A percentile compares a stretch with the other conserved stretches of the same genome.
Conservation (phyloP, 2,797 vertebrate genomes). For the Periophthalmus magnuspinnatus region DNA sequence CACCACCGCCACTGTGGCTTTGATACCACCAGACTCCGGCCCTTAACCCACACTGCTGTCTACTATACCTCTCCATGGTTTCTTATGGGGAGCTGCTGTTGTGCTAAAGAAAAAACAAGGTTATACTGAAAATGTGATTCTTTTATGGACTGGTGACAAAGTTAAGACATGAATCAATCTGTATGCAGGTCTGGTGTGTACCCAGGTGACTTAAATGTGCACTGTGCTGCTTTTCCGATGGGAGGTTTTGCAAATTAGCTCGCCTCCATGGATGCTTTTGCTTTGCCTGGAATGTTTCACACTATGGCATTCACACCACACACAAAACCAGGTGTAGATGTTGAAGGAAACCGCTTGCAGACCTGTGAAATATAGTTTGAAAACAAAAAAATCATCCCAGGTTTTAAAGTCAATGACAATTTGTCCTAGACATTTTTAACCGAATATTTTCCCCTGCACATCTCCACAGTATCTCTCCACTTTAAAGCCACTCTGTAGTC, state of each 20-base stretch:
- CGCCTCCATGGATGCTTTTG: not conserved
- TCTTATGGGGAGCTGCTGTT: not conserved
- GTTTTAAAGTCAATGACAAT: not conserved
- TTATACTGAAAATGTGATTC: not conserved
- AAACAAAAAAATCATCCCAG: not conserved
- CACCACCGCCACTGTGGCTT: conserved; percentile 72
- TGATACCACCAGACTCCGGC: conserved; percentile 72
- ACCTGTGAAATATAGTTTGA: not conserved
- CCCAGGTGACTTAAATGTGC: not conserved
- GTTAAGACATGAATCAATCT: not conserved
- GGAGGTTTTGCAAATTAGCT: not conserved
- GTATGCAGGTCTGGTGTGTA: not conserved
- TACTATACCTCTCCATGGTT: conserved; percentile 18
- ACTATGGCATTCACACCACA: not conserved
- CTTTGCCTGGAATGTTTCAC: not conserved
- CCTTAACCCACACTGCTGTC: conserved; percentile 62
- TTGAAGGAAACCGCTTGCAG: not conserved
- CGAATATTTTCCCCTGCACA: conserved; percentile 26
- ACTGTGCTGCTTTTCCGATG: not conserved
- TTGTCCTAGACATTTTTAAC: conserved; percentile 10
- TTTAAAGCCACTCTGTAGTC: conserved; percentile 38
- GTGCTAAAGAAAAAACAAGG: not conserved
- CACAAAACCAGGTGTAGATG: too few species aligned
- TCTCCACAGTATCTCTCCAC: conserved; percentile 26
- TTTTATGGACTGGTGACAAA: not conserved